Conservation (phyloP, 2,888 invertebrate species). For the Epinotia demarniana region DNA sequence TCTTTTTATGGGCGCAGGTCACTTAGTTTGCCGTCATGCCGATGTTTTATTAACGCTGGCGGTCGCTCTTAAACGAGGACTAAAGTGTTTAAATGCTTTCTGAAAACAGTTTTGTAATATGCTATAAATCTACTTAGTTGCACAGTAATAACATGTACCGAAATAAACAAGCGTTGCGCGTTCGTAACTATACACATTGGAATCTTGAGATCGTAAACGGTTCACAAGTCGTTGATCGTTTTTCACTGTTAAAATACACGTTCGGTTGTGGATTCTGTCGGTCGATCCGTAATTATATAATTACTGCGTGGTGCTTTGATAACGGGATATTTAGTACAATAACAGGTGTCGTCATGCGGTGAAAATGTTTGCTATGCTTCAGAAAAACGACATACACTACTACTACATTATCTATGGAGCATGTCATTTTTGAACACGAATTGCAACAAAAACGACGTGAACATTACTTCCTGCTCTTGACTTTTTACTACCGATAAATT, state of each 20-base stretch:
- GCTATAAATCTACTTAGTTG: conserved; percentile 62
- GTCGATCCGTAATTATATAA: conserved; percentile 54
- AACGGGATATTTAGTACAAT: conserved; percentile 66
- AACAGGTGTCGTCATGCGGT: conserved; percentile 52
- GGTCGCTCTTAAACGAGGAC: conserved; percentile 22
- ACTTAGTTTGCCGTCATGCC: conserved; percentile 21
- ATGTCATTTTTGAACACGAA: background rate
- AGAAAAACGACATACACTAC: conserved; percentile 7
- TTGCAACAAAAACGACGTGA: background rate
- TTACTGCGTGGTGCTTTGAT: conserved; percentile 65
- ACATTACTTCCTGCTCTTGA: background rate
- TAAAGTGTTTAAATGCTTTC: conserved; percentile 52
- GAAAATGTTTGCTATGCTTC: conserved; percentile 8
- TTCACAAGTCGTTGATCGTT: conserved; percentile 63
- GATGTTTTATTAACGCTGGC: conserved; percentile 26
- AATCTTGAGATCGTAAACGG: conserved; percentile 64
- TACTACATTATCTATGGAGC: background rate
- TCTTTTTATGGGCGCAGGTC: conserved; percentile 23
- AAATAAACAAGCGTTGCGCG: conserved; percentile 68
- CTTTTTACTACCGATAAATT: conserved; percentile 12
- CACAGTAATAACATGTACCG: conserved; percentile 57
- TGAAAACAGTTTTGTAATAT: conserved; percentile 62
- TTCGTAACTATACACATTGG: conserved; percentile 70
- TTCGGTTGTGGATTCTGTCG: conserved; percentile 60
- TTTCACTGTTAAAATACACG: conserved; percentile 72